Percentiles rank a stretch among this genome's conserved stretches.
phyloP scores from a whole-genome alignment of 1,140 invertebrate species.

The Microplitis mediator region DNA sequence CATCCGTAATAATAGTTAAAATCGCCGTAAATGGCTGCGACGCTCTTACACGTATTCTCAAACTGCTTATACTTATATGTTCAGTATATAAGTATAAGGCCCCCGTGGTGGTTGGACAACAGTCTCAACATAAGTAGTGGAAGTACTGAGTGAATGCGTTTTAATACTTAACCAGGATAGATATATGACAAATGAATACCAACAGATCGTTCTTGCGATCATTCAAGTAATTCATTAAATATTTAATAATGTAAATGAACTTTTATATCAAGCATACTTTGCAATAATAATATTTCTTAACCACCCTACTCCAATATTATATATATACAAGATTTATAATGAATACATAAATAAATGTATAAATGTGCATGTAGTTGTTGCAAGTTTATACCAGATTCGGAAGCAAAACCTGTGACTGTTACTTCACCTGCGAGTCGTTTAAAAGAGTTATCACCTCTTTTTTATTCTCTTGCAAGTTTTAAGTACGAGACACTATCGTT shows the following conservation, averaged over 20 bases:
- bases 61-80: not conserved
- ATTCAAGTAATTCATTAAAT: not conserved
- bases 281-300: not conserved
- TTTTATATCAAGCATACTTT: not conserved
- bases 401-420: conserved; percentile 4
- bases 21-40: conserved; percentile 48
- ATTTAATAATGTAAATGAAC: conserved; percentile 27
- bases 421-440: conserved; percentile 22
- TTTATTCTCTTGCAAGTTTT: not conserved
- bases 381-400: conserved; percentile 32
- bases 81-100: conserved; percentile 28
- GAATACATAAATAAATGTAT: conserved; percentile 13
- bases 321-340: conserved; percentile 29
- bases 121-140: not conserved
- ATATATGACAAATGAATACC: conserved; percentile 33
- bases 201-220: not conserved
- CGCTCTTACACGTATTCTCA: conserved; percentile 22
- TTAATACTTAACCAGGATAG: not conserved
- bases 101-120: conserved; percentile 16
- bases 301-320: not conserved
- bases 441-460: conserved; percentile 27
- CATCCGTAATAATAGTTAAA: conserved; percentile 53
- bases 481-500: not conserved
- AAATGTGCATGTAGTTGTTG: not conserved
- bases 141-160: not conserved